These are phyloP conservation scores for Falco columbarius DNA, from an alignment of 2,797 vertebrate genomes.

Conservation along the genomic window DNA sequence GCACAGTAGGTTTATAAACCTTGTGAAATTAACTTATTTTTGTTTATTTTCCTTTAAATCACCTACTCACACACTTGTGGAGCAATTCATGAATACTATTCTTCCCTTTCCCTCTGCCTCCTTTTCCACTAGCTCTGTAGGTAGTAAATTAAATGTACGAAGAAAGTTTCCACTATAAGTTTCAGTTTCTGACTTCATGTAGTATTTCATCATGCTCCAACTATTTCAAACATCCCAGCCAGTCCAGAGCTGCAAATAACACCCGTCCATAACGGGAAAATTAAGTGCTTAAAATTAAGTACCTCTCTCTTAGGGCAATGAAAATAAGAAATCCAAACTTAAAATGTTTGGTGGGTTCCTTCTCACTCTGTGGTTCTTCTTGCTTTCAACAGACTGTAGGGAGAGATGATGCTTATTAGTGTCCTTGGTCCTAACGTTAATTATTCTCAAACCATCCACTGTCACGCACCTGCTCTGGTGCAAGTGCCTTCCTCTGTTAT, in stretches of 20 bases:
- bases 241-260: constrained; percentile 1
- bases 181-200: constrained; percentile 35
- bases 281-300: constrained; percentile 35
- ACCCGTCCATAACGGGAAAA: neutral
- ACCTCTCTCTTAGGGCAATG: neutral
- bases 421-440: neutral
- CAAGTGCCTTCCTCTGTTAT: neutral
- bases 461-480: accelerated
- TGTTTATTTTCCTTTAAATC: neutral
- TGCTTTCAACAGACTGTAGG: neutral
- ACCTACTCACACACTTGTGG: accelerated
- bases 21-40: neutral
- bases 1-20: neutral
- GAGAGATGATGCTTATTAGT: neutral
- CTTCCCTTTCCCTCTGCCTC: neutral
- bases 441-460: neutral
- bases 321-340: neutral
- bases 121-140: constrained; percentile 29
- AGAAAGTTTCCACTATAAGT: constrained; percentile 55
- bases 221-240: constrained; percentile 40
- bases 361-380: neutral
- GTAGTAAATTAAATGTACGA: constrained; percentile 31
- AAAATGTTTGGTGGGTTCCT: neutral
- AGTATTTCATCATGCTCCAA: constrained; percentile 25
- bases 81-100: neutral